Evolutionary conservation across 2,113 vertebrate species (phyloP), one percentile per base, ranked within the genome.

Genomic region (Cyrtonyx montezumae): DNA sequence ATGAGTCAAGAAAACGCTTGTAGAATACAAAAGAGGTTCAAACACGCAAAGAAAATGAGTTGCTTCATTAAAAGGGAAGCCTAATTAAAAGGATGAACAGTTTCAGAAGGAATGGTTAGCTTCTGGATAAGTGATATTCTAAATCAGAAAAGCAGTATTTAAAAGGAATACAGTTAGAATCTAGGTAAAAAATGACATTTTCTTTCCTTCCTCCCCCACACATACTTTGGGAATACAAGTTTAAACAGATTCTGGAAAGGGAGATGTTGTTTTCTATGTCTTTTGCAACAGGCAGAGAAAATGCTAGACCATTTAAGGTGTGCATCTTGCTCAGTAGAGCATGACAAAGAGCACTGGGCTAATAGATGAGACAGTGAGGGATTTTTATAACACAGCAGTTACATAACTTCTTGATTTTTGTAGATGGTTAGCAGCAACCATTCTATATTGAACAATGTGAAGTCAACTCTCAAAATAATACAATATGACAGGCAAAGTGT

Each of bases 401-500:
- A 89, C 11, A 30, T 53, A 95, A 93, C 28, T 9, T 56, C 43
- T 36, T 73, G 77, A 76, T 73, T 91, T 79, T 55, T 2, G 6
- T 69, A 76, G 70, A 76, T 66, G 58, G 42, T 65, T 84, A 87
- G 46, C 62, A 86, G 74, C 78, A 79, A 48, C 2, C 36, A 34
- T 46, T 42, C 30, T 90, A n/a, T 43, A n/a, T 8, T 81, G 90
- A 74, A 84, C 70, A 91, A 63, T 16, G 40, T 42, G 62, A 86
- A 90, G 18, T 58, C 40, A 65, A 49, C 40, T 88, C 49, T 91
- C 88, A 87, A 58, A 92, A 62, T 76, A 90, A 88, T 61, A 34
- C 1, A 23, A 11, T 22, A 61, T 45, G 90, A 86, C 83, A 94
- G 66, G 65, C 11, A 42, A 45, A 91, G 21, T 40, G 51, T 53